Conservation (phyloP, 2,888 invertebrate genomes). For the Mystacides longicornis region DNA sequence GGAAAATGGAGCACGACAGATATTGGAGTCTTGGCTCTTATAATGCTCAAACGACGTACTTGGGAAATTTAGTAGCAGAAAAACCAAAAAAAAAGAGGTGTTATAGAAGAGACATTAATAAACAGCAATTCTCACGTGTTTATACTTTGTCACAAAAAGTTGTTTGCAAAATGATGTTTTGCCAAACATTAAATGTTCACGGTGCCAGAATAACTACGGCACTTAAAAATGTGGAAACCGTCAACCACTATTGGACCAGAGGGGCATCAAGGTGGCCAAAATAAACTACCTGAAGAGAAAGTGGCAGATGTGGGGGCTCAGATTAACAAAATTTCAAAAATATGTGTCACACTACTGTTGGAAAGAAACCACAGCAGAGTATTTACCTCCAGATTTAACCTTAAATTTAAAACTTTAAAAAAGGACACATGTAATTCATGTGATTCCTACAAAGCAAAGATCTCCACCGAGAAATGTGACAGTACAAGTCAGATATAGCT, state of each 20-base stretch:
- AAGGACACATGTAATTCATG: constrained; percentile 22
- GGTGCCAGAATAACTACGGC: background rate
- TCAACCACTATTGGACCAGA: background rate
- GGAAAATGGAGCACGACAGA: background rate
- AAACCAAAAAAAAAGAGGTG: background rate
- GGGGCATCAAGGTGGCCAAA: background rate
- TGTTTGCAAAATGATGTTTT: background rate
- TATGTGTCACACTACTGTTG: background rate
- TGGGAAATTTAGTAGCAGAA: background rate
- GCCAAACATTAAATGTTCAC: background rate
- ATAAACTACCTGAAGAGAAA: background rate
- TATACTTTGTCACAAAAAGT: background rate
- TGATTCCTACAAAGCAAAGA: constrained; percentile 5
- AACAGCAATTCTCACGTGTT: background rate
- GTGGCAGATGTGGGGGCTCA: background rate
- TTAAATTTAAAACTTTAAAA: constrained; percentile 13
- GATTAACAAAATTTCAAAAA: background rate
- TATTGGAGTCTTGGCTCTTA: background rate
- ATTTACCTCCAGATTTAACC: constrained; percentile 8
- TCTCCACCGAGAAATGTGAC: constrained; percentile 7
- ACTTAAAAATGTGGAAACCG: background rate
- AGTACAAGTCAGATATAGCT: constrained; percentile 16
- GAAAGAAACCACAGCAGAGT: background rate
- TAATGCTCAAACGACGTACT: background rate
- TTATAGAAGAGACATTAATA: background rate